Base-by-base conservation (phyloP, 2,888 invertebrate species). In the Chouioia cunea region DNA sequence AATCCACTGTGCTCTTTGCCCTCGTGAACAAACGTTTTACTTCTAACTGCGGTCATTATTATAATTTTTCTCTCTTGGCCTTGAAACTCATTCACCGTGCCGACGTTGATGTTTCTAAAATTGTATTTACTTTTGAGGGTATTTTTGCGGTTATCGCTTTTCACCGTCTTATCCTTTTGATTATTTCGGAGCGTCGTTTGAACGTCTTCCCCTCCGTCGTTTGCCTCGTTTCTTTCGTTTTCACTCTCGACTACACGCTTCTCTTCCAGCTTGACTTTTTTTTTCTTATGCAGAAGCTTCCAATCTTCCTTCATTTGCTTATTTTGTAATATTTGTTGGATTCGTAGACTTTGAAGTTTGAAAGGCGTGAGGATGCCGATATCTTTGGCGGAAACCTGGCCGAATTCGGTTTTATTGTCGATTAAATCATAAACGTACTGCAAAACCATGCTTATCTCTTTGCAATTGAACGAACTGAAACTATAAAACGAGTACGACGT, bases 21-120 rank as follows among this genome's bases (percentile, higher is more conserved):
- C 79, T 91, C 89, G 76, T 89, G 87, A 60, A 88, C 84, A 23
- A 93, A 81, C 2, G 87, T 74, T 27, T 86, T 82, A 1, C 93
- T 91, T 36, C 96, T 88, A 14, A 94, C 96, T 0, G 94, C 94
- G 0, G 93, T 92, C 64, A 96, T 90, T 8, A 97, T 91, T 57
- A 97, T 93, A 2, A 94, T 90, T 12, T 91, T 87, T 80, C 93
- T 92, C 85, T 97, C 96, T 75, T 93, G 92, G 0, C 96, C 96
- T 85, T 96, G 96, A 84, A 95, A 96, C 47, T 91, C 90, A 84
- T 97, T 96, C 0, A 95, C 94, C 0, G 96, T 93, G 0, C 96
- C 96, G 58, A 93, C 91, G 78, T 91, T 90, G 8, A 93, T 87
- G 4, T 88, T 82, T 54, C 83, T 67, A 79, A 86, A 85, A 0